Percentiles rank a stretch among this genome's conserved stretches.
Conservation (phyloP, 2,888 invertebrate species). For the Morpho deidamia region DNA sequence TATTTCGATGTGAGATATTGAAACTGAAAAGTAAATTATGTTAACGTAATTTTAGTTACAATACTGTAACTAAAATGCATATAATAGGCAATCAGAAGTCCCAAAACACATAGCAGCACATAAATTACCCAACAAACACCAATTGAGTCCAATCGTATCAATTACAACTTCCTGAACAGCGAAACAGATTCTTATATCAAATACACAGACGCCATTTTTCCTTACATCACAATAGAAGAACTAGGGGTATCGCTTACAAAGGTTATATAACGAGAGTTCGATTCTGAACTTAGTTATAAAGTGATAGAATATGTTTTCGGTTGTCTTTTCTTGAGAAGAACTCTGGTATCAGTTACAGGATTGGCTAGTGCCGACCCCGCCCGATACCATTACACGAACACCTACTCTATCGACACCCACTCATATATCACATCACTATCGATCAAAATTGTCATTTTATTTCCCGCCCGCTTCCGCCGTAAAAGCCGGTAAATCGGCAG, state of each 20-base stretch:
- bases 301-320: conserved; percentile 29
- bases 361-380: conserved; percentile 68
- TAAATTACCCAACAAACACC: conserved; percentile 24
- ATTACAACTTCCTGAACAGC: conserved; percentile 41
- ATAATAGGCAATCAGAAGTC: conserved; percentile 1
- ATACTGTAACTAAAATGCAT: background rate
- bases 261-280: conserved; percentile 25
- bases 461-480: too few species aligned
- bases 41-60: too few species aligned
- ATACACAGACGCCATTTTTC: conserved; percentile 32
- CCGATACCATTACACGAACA: conserved; percentile 63
- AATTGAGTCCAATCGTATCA: conserved; percentile 56
- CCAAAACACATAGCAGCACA: conserved; percentile 9
- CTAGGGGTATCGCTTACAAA: conserved; percentile 71
- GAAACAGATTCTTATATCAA: conserved; percentile 29
- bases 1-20: too few species aligned
- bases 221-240: conserved; percentile 38
- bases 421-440: background rate
- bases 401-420: conserved; percentile 65
- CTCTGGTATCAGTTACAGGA: conserved; percentile 75
- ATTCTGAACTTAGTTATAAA: conserved; percentile 27
- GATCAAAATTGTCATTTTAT: too few species aligned
- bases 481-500: too few species aligned
- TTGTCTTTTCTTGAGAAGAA: conserved; percentile 48
- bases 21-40: too few species aligned